Percentiles rank a stretch among this genome's conserved stretches.
These are phyloP conservation scores for Philereme vetulata DNA, from an alignment of 2,888 invertebrate species.

Conservation along the genomic window DNA sequence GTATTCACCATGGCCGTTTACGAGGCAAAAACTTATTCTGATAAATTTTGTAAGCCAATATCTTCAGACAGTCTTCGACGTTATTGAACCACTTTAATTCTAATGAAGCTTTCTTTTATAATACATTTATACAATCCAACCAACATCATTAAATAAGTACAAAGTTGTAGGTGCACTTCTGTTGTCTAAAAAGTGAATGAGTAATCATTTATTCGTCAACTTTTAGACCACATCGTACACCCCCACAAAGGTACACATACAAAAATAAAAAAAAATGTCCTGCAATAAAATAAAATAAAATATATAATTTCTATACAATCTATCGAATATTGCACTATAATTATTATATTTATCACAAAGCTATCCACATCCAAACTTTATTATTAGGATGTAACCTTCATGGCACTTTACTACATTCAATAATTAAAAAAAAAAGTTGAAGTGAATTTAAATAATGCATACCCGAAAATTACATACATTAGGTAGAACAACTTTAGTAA, in stretches of 20 bases:
- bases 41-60: not conserved
- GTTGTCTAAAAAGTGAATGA: not conserved
- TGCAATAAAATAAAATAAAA: slow-evolving; percentile 3
- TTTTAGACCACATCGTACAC: no score
- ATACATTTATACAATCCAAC: not conserved
- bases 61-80: not conserved
- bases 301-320: slow-evolving; percentile 4
- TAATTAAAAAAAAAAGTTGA: not conserved
- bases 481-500: not conserved
- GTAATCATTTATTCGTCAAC: no score
- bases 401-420: slow-evolving; percentile 9
- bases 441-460: not conserved
- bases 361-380: slow-evolving; percentile 2
- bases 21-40: not conserved
- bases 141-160: not conserved
- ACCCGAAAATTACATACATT: not conserved
- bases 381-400: slow-evolving; percentile 5
- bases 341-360: slow-evolving; percentile 17
- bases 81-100: not conserved
- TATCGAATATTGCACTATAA: slow-evolving; percentile 21
- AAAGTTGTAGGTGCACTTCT: not conserved
- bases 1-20: not conserved
- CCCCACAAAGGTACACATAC: not conserved
- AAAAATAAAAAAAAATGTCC: not conserved
- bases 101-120: not conserved